Evolutionary conservation across 2,113 vertebrate species (phyloP).

Genomic region (Phaethon lepturus): DNA sequence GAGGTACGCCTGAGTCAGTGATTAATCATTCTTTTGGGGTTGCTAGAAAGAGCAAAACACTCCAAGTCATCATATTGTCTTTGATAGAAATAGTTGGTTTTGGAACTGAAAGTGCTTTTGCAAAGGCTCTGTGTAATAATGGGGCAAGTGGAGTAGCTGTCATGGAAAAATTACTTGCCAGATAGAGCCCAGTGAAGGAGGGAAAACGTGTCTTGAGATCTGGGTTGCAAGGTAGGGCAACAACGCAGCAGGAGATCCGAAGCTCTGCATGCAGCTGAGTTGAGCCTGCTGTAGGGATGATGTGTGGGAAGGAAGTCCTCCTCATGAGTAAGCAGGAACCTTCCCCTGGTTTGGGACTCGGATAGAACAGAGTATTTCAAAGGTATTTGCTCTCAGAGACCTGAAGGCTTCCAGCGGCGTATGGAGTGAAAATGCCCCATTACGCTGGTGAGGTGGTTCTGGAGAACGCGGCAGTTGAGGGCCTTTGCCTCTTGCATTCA

Average conservation of each 20-base stretch:
- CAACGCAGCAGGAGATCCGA: neutral
- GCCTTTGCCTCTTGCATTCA: neutral
- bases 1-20: conserved; percentile 12
- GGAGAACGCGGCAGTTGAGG: rapidly evolving
- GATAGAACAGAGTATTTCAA: neutral
- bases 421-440: rapidly evolving
- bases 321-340: neutral
- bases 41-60: conserved; percentile 36
- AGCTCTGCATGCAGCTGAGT: neutral
- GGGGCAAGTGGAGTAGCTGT: neutral
- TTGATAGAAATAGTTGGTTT: neutral
- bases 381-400: neutral
- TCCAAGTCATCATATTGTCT: neutral
- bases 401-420: neutral
- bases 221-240: neutral
- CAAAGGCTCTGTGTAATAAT: neutral
- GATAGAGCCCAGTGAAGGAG: neutral
- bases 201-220: neutral
- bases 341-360: neutral
- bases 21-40: conserved; percentile 39
- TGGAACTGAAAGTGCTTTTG: neutral
- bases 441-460: neutral
- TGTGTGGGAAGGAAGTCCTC: conserved; percentile 1
- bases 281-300: neutral
- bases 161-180: neutral